Base-by-base conservation (phyloP, 53 echinoderm and acorn worm genomes). In the Crossaster papposus region DNA sequence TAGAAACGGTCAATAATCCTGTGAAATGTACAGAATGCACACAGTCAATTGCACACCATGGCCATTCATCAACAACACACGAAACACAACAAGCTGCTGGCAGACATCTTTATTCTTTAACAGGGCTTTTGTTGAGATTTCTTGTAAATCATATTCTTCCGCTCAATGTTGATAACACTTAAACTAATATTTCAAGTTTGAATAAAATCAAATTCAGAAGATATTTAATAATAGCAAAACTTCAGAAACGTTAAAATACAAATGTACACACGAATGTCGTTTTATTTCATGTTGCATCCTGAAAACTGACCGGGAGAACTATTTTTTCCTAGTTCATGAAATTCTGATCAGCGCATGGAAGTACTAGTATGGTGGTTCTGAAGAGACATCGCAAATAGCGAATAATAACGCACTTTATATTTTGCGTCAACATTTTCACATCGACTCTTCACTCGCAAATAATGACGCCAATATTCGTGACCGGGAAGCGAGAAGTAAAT, bases 71-170 rank as follows among this genome's bases (percentile, higher is more conserved):
- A 72, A 77, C 62, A 76, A 77, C 62, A 76, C 87, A 58, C 50
- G 31, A 76, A 87, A 76, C 87, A 87, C 87, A 87, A 87, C 87
- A 87, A 87, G 87, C 87, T 54, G 87, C 87, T 54, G 87, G 87
- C 87, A 77, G 87, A 87, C 87, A 87, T 87, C 87, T 87, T 87
- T 87, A 77, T 87, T 87, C 87, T 77, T 75, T 77, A 70, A 85
- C 77, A 72, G 62, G 87, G 87, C 87, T 87, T 87, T 87, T 87
- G 87, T 87, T 87, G 87, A 73, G 87, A 87, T 87, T 87, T 87
- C 87, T 87, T 87, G 87, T 35, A 76, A 31, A 87, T 87, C 87
- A 87, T 87, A 87, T 87, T 87, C 87, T 77, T 87, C 87, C 87
- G 87, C 87, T 62, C 22, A n/a, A 26, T 28, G 28, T 11, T 68